Percentiles rank a stretch among this genome's conserved stretches.
phyloP scores from a whole-genome alignment of 2,888 invertebrate genomes.

The Tipula lateralis region DNA sequence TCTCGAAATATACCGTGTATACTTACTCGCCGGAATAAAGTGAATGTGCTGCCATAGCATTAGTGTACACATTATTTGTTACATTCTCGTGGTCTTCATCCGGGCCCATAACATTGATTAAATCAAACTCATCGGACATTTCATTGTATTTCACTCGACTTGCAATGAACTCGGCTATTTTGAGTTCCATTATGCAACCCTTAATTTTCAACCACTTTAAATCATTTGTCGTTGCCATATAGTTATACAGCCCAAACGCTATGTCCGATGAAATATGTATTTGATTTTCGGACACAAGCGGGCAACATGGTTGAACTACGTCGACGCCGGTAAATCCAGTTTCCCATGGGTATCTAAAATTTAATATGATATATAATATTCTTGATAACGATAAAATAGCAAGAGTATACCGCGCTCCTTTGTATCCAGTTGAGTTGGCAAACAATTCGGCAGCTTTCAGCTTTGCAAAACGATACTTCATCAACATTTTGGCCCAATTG shows the following conservation, averaged over 20 bases:
- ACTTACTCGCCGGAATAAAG: conserved; percentile 53
- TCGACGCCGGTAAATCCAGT: conserved; percentile 58
- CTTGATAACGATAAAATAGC: neutral
- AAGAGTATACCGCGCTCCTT: conserved; percentile 43
- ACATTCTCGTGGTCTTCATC: conserved; percentile 58
- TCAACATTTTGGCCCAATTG: conserved; percentile 50
- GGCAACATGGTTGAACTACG: conserved; percentile 58
- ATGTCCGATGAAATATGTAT: conserved; percentile 59
- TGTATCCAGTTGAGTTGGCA: conserved; percentile 52
- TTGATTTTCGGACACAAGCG: conserved; percentile 54
- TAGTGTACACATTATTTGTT: conserved; percentile 57
- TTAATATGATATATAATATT: neutral
- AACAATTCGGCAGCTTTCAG: conserved; percentile 52
- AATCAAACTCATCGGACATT: neutral
- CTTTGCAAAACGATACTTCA: conserved; percentile 54
- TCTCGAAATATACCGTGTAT: neutral
- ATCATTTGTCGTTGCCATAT: conserved; percentile 41
- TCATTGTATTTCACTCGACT: conserved; percentile 41
- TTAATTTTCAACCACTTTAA: conserved; percentile 44
- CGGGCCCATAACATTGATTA: conserved; percentile 58
- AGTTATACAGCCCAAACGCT: conserved; percentile 50
- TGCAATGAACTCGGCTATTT: conserved; percentile 57
- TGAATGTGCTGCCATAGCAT: conserved; percentile 55
- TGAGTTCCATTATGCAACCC: conserved; percentile 54
- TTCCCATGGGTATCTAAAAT: conserved; percentile 58